These are phyloP conservation scores for Agrilus cyanescens DNA, from an alignment of 2,888 invertebrate genomes.

Conservation along the genomic window DNA sequence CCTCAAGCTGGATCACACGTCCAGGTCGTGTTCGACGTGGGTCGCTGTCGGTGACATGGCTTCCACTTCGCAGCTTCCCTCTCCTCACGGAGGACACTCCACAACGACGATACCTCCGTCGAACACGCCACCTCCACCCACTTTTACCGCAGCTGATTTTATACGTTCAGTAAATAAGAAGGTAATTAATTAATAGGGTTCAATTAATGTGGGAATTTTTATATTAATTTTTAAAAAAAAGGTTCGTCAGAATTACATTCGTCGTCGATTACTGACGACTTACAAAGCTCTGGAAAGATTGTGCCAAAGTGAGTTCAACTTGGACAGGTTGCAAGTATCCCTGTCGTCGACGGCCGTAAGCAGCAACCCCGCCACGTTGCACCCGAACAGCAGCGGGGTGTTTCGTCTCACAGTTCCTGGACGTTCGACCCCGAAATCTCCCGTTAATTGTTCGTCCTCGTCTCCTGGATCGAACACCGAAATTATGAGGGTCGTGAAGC, in stretches of 20 bases:
- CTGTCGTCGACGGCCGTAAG: conserved; percentile 30
- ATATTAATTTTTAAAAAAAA: conserved; percentile 23
- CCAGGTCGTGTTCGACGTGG: conserved; percentile 75
- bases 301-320: conserved; percentile 74
- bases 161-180: conserved; percentile 71
- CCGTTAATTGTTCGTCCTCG: conserved; percentile 9
- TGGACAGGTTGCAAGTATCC: conserved; percentile 58
- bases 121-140: conserved; percentile 37
- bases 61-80: conserved; percentile 69
- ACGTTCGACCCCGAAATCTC: conserved; percentile 23
- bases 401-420: conserved; percentile 24
- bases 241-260: conserved; percentile 73
- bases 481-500: conserved; percentile 33
- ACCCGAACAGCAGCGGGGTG: no score
- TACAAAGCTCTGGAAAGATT: conserved; percentile 70
- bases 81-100: conserved; percentile 58
- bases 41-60: conserved; percentile 69
- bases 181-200: conserved; percentile 31
- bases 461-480: conserved; percentile 29
- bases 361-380: conserved; percentile 9
- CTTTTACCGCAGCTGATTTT: conserved; percentile 53
- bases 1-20: conserved; percentile 43
- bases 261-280: conserved; percentile 63
- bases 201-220: not conserved
- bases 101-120: conserved; percentile 23